Base-by-base conservation (phyloP, 2,888 invertebrate species). In the Trissoscelio sp. region DNA sequence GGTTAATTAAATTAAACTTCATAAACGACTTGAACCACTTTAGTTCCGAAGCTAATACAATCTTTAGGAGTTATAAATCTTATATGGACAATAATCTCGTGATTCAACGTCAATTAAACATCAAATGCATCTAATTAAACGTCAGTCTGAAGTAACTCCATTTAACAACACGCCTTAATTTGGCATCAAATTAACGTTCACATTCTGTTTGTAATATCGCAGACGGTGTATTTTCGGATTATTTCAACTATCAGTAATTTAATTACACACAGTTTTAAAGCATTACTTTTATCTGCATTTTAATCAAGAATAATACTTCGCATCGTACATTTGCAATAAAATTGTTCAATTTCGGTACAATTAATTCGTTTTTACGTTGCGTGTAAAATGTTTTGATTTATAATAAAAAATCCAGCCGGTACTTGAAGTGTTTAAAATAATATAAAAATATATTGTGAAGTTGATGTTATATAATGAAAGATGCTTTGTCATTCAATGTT, bases 31-130 rank as follows among this genome's bases (percentile, higher is more conserved):
- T 37, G 20, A 55, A 20, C 5, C 39, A 20, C 60, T 55, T 67
- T 24, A 46, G 46, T 11, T 48, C 16, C n/a, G 28, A 20, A 20
- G 62, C 7, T 58, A 67, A 75, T 51, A 12, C 51, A 60, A 67
- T 67, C 58, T 62, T 60, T 62, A n/a, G 2, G 39, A 55, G 58
- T 22, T 14, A 31, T 64, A 60, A 66, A 79, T 79, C 79, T 79
- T 73, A 60, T 60, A 67, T 67, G 60, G 58, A 60, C 60, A 72
- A 62, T 73, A 69, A 73, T 73, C 46, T 28, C 37, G 73, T 20
- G 66, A 67, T 69, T 79, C 62, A 67, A 73, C 69, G 79, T 79
- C 79, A 79, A 74, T 79, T 79, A 69, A 79, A 69, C 67, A 62
- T 79, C 67, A 67, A 79, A 62, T 57, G 60, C 39, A 62, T 69